phyloP scores from a whole-genome alignment of 2,888 invertebrate genomes.

The Eutolmus rufibarbis region DNA sequence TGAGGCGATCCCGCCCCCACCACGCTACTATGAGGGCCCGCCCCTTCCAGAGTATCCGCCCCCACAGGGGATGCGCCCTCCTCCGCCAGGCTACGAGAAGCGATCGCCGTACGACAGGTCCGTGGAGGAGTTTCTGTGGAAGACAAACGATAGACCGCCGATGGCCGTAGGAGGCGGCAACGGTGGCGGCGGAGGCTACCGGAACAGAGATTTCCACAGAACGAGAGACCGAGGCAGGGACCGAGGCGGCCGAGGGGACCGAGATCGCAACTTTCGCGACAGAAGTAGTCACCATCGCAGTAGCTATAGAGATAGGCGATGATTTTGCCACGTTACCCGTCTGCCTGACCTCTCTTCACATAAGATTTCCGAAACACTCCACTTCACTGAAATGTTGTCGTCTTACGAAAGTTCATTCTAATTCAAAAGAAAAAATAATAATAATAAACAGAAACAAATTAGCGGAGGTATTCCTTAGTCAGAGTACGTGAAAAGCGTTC shows the following conservation, averaged over 20 bases:
- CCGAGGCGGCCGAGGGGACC: constrained; percentile 56
- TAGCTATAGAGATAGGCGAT: constrained; percentile 54
- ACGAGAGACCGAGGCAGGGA: constrained; percentile 58
- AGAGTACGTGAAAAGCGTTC: constrained; percentile 18
- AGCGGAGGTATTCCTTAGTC: constrained; percentile 31
- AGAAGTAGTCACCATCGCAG: constrained; percentile 53
- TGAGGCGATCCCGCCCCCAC: constrained; percentile 75
- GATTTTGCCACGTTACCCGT: constrained; percentile 49
- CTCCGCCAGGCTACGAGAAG: constrained; percentile 71
- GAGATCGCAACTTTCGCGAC: constrained; percentile 65
- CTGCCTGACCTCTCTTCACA: constrained; percentile 13
- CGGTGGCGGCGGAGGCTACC: constrained; percentile 52
- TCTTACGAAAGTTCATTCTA: constrained; percentile 36
- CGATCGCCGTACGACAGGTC: constrained; percentile 83
- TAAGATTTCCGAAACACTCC: constrained; percentile 40
- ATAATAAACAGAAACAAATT: neutral
- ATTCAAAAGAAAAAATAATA: neutral
- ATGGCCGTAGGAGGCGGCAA: constrained; percentile 49
- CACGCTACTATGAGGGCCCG: constrained; percentile 82
- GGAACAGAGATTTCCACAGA: constrained; percentile 58
- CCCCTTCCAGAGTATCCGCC: constrained; percentile 78
- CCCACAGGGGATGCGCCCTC: constrained; percentile 61
- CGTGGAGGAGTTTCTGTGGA: constrained; percentile 86
- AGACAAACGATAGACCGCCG: constrained; percentile 62
- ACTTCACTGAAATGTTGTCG: constrained; percentile 34